Conservation (phyloP, 2,888 invertebrate species). For the Leptinotarsa juncta region DNA sequence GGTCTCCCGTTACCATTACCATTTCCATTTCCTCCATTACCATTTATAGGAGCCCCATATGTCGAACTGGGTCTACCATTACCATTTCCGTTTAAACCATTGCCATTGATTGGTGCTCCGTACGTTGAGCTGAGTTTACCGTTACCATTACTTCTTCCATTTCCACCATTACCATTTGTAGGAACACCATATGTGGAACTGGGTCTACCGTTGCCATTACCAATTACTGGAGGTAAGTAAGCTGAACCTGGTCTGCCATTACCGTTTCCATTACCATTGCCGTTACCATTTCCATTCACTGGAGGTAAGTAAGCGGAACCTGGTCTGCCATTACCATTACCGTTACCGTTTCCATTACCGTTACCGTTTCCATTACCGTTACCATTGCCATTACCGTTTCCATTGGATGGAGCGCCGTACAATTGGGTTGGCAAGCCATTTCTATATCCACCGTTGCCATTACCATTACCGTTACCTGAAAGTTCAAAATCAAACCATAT, state of each 20-base stretch:
- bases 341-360: too few species aligned
- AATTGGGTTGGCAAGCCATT: constrained; percentile 25
- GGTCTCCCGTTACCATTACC: constrained; percentile 32
- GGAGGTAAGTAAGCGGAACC: constrained; percentile 14
- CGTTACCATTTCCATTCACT: constrained; percentile 40
- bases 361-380: constrained; percentile 43
- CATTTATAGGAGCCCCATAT: constrained; percentile 43
- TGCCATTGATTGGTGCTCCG: neutral
- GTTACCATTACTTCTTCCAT: constrained; percentile 35
- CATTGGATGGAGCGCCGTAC: constrained; percentile 19
- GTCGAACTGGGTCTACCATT: constrained; percentile 52
- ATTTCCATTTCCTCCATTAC: constrained; percentile 32
- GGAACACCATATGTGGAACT: constrained; percentile 41
- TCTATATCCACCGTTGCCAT: constrained; percentile 55
- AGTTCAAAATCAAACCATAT: too few species aligned
- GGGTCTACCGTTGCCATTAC: constrained; percentile 35
- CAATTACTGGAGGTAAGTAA: constrained; percentile 25
- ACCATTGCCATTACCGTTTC: constrained; percentile 37
- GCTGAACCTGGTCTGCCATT: constrained; percentile 24
- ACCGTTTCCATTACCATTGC: constrained; percentile 46
- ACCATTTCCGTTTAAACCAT: constrained; percentile 33
- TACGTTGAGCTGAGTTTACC: constrained; percentile 1
- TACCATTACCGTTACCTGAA: constrained; percentile 48
- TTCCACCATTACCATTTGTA: constrained; percentile 51
- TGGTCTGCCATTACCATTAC: constrained; percentile 37